These are phyloP conservation scores for Mormyrus proboscirostris DNA, from an alignment of 2,797 vertebrate species.

Conservation along the genomic window DNA sequence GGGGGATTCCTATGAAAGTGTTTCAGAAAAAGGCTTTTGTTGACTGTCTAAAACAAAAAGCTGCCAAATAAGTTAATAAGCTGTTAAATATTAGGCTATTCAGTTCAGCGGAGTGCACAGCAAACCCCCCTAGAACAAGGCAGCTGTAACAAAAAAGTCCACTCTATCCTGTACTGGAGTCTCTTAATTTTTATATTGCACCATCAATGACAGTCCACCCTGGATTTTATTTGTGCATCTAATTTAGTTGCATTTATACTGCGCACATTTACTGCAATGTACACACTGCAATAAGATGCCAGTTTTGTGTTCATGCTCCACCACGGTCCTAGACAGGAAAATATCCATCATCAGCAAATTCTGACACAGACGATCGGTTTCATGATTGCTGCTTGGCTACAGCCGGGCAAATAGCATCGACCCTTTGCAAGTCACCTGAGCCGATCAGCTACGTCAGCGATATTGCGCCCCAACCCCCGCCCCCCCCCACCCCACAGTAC, in stretches of 20 bases:
- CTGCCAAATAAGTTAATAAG: neutral
- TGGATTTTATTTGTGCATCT: neutral
- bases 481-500: neutral
- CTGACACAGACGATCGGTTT: neutral
- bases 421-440: neutral
- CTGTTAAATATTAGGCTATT: neutral
- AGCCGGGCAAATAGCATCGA: neutral
- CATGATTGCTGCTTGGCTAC: neutral
- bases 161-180: neutral
- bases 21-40: neutral
- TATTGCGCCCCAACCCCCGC: neutral
- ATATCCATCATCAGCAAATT: conserved; percentile 2
- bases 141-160: neutral
- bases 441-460: neutral
- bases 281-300: neutral
- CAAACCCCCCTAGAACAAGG: neutral
- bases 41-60: neutral
- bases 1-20: neutral
- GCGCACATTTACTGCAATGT: neutral
- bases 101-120: neutral
- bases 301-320: neutral
- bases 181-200: neutral
- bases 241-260: neutral
- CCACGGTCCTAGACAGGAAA: neutral
- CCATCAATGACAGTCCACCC: neutral